Percentiles rank a stretch among this genome's conserved stretches.
These are phyloP conservation scores for Mustela lutreola DNA, from an alignment of 2,113 vertebrate species.

Conservation along the genomic window DNA sequence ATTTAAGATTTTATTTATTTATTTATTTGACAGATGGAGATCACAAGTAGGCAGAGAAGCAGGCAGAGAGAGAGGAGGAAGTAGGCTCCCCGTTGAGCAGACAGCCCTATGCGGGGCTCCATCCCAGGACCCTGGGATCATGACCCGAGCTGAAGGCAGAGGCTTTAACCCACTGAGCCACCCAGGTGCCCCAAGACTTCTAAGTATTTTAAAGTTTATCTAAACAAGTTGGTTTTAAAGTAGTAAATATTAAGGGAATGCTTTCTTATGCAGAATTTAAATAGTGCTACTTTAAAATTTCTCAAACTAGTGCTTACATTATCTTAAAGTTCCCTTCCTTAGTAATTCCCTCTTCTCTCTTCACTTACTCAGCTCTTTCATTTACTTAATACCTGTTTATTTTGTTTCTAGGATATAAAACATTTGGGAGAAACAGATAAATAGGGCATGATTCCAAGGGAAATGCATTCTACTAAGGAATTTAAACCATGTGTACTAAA, in stretches of 20 bases:
- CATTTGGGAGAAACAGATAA: conserved; percentile 4
- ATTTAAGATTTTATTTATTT: not conserved
- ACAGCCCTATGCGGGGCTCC: too few species aligned
- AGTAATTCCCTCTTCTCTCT: not conserved
- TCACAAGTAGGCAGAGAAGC: too few species aligned
- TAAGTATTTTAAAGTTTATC: conserved; percentile 17
- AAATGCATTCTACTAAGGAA: not conserved
- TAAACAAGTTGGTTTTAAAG: conserved; percentile 19
- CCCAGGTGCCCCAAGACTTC: not conserved
- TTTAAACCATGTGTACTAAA: not conserved
- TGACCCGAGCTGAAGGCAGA: too few species aligned
- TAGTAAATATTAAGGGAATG: not conserved
- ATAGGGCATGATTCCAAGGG: not conserved
- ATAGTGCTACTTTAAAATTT: not conserved
- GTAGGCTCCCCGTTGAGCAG: too few species aligned
- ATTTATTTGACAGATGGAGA: too few species aligned
- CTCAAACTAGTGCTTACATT: not conserved
- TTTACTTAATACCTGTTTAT: not conserved
- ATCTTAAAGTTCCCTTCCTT: not conserved
- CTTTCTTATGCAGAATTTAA: conserved; percentile 12
- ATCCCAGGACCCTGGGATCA: too few species aligned
- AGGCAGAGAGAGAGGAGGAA: too few species aligned
- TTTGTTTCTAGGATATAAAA: conserved; percentile 39
- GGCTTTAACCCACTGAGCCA: too few species aligned
- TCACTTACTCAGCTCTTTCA: not conserved